Conservation (phyloP, 2,888 invertebrate species). For the Nymphalis polychloros region DNA sequence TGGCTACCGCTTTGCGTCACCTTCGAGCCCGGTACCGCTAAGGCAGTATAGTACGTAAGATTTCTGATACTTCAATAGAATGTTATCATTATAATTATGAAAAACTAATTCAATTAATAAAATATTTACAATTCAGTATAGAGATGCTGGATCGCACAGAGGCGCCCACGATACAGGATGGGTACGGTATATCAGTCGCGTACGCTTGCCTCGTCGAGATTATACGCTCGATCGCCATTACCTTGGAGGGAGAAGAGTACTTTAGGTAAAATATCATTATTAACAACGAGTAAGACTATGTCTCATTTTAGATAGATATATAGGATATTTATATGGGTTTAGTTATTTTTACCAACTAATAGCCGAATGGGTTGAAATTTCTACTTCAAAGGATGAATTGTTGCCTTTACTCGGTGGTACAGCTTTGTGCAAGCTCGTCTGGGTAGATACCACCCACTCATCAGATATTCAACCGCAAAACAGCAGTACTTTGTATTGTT, state of each 20-base stretch:
- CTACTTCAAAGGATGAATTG: too few species aligned
- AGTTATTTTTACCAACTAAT: too few species aligned
- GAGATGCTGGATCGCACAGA: conserved; percentile 98
- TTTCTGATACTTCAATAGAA: not conserved
- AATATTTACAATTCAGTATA: conserved; percentile 83
- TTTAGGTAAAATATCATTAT: conserved; percentile 54
- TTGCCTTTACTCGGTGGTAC: too few species aligned
- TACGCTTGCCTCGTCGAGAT: conserved; percentile 96
- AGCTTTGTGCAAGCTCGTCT: too few species aligned
- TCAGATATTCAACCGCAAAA: too few species aligned
- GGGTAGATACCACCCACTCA: too few species aligned
- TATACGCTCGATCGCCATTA: conserved; percentile 90
- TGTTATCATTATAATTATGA: not conserved
- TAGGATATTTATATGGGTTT: too few species aligned
- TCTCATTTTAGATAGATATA: too few species aligned
- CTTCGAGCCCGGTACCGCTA: conserved; percentile 92
- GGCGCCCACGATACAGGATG: conserved; percentile 96
- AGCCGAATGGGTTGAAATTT: too few species aligned
- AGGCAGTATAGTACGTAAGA: conserved; percentile 92
- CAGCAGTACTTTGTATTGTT: too few species aligned
- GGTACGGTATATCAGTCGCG: conserved; percentile 97
- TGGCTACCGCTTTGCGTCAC: conserved; percentile 94
- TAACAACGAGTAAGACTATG: too few species aligned
- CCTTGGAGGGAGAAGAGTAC: conserved; percentile 83
- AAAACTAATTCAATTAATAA: not conserved